Evolutionary conservation across 2,888 invertebrate species (phyloP), one percentile per base, ranked within the genome.

Genomic region (Cenopis cana): DNA sequence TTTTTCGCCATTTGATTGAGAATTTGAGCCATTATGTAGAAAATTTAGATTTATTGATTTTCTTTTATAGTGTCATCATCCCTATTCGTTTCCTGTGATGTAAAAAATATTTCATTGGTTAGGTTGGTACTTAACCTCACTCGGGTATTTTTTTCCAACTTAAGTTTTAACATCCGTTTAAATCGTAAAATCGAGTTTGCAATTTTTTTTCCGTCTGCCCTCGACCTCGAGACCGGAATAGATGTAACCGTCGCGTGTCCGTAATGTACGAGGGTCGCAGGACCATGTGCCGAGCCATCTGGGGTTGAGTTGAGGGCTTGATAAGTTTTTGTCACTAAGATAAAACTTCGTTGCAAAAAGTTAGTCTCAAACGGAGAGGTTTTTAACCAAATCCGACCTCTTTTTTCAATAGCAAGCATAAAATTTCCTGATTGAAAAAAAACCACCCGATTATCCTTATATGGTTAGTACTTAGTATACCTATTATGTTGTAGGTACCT

Each of bases 201-300:
- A 29, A 59, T 57, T 59, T 70, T 69, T 70, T 65, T 65, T n/a
- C 18, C 33, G 61, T 62, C 61, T 62, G 68, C 38, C 55, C 54
- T 61, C 52, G 20, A 69, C 55, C 52, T 41, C 33, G 10, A 18
- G 17, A 55, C 65, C 56, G 41, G 52, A 52, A 59, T 29, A 24
- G 33, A 33, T 41, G 38, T 50, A 70, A 59, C 18, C 57, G 64
- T 62, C 64, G 65, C 69, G 69, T 54, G 69, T 64, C 50, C 36
- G 18, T 57, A 24, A 62, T 69, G 38, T 64, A 70, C 46, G 65
- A 20, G 57, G 8, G 54, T 38, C 52, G 12, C 6, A 57, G 38
- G 57, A 65, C 69, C 69, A 65, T 59, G 65, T 65, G 69, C 52
- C 29, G 29, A 18, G 29, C 57, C 69, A 70, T 54, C 41, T 70